Evolutionary conservation across 2,888 invertebrate genomes (phyloP).

Genomic region (Leptinotarsa juncta): DNA sequence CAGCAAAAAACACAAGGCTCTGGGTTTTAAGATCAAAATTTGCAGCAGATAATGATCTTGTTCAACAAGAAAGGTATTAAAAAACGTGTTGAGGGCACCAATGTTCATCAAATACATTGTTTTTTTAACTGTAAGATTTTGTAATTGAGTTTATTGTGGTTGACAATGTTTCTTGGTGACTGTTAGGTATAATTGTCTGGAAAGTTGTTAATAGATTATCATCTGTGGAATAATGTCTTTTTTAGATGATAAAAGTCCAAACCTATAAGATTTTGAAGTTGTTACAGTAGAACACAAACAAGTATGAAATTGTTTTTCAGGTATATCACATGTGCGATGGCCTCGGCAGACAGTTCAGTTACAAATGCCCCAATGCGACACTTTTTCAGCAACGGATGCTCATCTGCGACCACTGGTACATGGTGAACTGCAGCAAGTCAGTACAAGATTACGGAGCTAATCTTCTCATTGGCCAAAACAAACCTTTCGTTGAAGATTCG

Average conservation of each 20-base stretch:
- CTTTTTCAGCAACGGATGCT: constrained; percentile 85
- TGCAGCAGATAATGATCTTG: too few species aligned
- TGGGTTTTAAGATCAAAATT: too few species aligned
- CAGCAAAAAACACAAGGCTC: too few species aligned
- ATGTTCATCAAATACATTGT: too few species aligned
- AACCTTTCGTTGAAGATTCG: constrained; percentile 75
- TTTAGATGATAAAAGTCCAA: not conserved
- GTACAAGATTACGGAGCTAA: constrained; percentile 80
- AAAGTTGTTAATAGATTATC: too few species aligned
- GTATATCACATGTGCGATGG: constrained; percentile 87
- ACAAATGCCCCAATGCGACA: constrained; percentile 82
- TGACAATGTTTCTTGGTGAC: too few species aligned
- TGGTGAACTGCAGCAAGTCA: constrained; percentile 82
- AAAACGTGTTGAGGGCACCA: too few species aligned
- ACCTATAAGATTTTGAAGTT: not conserved
- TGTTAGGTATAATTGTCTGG: too few species aligned
- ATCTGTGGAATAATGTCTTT: too few species aligned
- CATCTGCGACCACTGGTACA: constrained; percentile 85
- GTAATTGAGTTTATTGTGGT: too few species aligned
- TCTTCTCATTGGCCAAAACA: constrained; percentile 79
- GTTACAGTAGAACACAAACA: not conserved
- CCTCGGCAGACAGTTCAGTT: constrained; percentile 80
- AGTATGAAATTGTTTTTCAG: constrained; percentile 62
- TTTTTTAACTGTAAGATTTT: too few species aligned
- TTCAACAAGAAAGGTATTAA: too few species aligned